Evolutionary conservation across 2,113 vertebrate species (phyloP).

Genomic region (Chionodraco myersi): DNA sequence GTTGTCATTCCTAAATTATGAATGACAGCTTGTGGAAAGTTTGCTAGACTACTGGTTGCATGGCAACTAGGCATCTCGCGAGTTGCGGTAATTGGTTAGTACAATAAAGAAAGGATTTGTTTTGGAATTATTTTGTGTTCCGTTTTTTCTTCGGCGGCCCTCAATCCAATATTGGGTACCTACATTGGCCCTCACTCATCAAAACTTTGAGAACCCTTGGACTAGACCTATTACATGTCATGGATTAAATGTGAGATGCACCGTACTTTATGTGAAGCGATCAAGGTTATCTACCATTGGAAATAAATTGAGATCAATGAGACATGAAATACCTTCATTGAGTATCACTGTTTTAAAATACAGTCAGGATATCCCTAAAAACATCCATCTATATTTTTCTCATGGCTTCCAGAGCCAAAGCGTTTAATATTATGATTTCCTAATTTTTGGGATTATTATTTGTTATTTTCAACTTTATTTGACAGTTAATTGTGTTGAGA

Average conservation of each 20-base stretch:
- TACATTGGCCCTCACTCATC: too few relatives aligned
- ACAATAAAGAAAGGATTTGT: too few relatives aligned
- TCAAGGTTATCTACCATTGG: background rate
- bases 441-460: background rate
- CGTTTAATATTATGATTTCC: background rate
- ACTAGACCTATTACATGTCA: background rate
- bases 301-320: conserved; percentile 4
- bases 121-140: too few relatives aligned
- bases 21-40: too few relatives aligned
- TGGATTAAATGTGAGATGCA: background rate
- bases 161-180: too few relatives aligned
- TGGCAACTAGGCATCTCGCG: too few relatives aligned
- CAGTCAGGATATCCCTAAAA: background rate
- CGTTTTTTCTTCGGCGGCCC: too few relatives aligned
- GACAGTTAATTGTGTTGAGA: background rate
- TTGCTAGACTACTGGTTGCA: too few relatives aligned
- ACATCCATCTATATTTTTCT: background rate
- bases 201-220: too few relatives aligned
- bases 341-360: background rate
- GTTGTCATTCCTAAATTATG: too few relatives aligned
- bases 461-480: background rate
- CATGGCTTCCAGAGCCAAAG: background rate
- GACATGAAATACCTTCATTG: background rate
- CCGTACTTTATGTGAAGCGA: background rate
- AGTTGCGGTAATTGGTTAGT: too few relatives aligned